Evolutionary conservation across 2,888 invertebrate species (phyloP), one percentile per base, ranked within the genome.

Genomic region (Orthosia cruda): DNA sequence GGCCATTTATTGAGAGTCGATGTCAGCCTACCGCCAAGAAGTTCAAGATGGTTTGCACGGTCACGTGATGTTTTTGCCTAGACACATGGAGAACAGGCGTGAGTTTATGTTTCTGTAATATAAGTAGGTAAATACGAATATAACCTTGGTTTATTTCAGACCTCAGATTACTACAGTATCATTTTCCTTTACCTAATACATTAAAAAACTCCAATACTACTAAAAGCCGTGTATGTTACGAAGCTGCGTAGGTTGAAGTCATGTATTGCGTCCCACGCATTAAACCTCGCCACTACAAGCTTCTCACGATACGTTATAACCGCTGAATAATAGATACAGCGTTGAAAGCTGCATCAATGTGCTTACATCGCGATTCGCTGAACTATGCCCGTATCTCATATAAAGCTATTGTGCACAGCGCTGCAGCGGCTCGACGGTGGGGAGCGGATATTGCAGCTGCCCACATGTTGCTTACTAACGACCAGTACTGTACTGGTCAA

Each of bases 401-500:
- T 74, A 67, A 70, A 74, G 84, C 77, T 74, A 82, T 86, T 86
- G 86, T 84, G 71, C 77, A 71, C 79, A 71, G 73, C 71, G 66
- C 62, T 79, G 63, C 57, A 54, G 62, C 63, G 58, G 61, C 66
- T 63, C 45, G 58, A 47, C 52, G 20, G 58, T 23, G 26, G 59
- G 23, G 59, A 50, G 59, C 75, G 83, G 83, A 78, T 77, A 85
- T 83, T 86, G 77, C 68, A 66, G 80, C 66, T 73, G 62, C 58
- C 79, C 87, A 86, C 86, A 76, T 86, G 81, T 86, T 86, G 85
- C 87, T 82, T 69, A 77, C 66, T 69, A 77, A 62, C n/a, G 64
- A 65, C 32, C 58, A 50, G 45, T 54, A 40, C 9, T 40, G 64
- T 59, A 47, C 45, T 50, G 74, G 62, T 59, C 69, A 82, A 82